phyloP scores from a whole-genome alignment of 2,113 vertebrate genomes.

The Spermophilus dauricus region DNA sequence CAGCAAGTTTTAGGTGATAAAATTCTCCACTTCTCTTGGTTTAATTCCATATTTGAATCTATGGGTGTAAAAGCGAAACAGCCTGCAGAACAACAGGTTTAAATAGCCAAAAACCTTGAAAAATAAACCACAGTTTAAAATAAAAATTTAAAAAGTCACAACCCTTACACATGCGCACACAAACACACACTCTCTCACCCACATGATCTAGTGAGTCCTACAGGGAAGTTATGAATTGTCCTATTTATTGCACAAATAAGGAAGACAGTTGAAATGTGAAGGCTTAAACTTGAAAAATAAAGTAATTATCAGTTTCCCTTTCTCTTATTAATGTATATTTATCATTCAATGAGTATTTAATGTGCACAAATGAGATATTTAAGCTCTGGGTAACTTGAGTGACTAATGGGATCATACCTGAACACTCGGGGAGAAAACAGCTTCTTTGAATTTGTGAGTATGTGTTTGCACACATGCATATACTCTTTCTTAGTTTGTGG shows the following conservation, averaged over 20 bases:
- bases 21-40: conserved; percentile 22
- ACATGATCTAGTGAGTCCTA: conserved; percentile 7
- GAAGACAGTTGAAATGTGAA: conserved; percentile 24
- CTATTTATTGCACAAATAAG: conserved; percentile 56
- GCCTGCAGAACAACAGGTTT: conserved; percentile 27
- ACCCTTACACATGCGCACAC: not conserved
- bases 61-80: conserved; percentile 45
- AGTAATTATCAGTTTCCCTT: conserved; percentile 42
- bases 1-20: not conserved
- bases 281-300: conserved; percentile 38
- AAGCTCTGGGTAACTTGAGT: conserved; percentile 40
- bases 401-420: conserved; percentile 70
- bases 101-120: conserved; percentile 55
- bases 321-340: conserved; percentile 35
- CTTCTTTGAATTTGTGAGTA: not conserved
- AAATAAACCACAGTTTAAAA: not conserved
- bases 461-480: not conserved
- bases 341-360: not conserved
- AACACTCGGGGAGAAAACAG: not conserved
- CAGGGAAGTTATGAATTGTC: conserved; percentile 41
- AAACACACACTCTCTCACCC: not conserved
- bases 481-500: conserved; percentile 70
- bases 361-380: not conserved
- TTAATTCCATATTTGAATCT: not conserved
- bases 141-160: not conserved